Base-by-base conservation (phyloP, 2,113 vertebrate genomes). In the Grammomys dolichurus region DNA sequence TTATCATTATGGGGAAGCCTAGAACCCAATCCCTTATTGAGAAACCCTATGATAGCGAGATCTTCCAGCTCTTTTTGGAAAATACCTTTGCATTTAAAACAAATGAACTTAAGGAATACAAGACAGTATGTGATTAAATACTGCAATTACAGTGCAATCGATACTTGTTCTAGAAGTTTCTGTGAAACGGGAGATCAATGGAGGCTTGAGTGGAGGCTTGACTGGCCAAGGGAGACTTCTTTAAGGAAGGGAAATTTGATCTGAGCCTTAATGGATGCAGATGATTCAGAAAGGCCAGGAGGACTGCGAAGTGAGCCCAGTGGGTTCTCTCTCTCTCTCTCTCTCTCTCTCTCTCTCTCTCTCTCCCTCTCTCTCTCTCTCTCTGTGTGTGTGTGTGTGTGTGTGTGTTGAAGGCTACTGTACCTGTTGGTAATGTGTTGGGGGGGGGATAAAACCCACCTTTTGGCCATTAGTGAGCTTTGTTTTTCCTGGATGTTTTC, bases 101-200 rank as follows among this genome's bases (percentile, higher is more conserved):
- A 51, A 87, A 63, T 3, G 46, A 17, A 24, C 28, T 28, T 87
- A 43, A 93, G 76, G 46, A 75, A 87, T 75, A 65, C 24, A 92
- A 72, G 90, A 73, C 58, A 90, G 36, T 75, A 24, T 14, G 20
- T 90, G 96, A 93, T 93, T 93, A 96, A 97, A 95, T 89, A 70
- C 43, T 73, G 81, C 67, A 93, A 77, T 93, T 95, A 81, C 9
- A 33, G 80, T 67, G 5, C 24, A 63, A 88, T 96, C 95, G 31
- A 86, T 96, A 77, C 36, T 78, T 88, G 81, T 76, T 89, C 51
- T 24, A 87, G 65, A 97, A 88, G 65, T 91, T 93, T 95, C 90
- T 77, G 36, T 72, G 90, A 60, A 86, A 54, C 75, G 33, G 14
- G 11, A 91, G 87, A 94, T 93, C 92, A 90, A 60, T 86, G 88